Evolutionary conservation across 1,140 invertebrate species (phyloP).

Genomic region (Leptinotarsa undecemlineata): DNA sequence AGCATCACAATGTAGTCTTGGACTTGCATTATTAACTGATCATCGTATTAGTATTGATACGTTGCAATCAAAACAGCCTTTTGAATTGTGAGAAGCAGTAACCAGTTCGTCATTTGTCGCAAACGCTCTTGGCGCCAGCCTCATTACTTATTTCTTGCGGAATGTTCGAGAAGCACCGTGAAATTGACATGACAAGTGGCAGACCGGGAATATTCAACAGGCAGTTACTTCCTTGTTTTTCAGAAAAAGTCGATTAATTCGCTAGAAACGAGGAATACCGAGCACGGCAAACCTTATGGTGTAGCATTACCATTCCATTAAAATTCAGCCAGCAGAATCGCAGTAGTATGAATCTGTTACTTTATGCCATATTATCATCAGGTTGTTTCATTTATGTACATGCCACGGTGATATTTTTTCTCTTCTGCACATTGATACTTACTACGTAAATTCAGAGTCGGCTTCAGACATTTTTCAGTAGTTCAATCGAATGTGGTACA

Average conservation of each 20-base stretch:
- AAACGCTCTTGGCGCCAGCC: not conserved
- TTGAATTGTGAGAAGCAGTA: too few relatives aligned
- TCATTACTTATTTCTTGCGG: not conserved
- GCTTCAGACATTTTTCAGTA: too few relatives aligned
- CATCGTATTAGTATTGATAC: too few relatives aligned
- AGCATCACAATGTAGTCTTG: too few relatives aligned
- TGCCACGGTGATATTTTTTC: slow-evolving; percentile 19
- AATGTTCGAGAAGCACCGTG: not conserved
- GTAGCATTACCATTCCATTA: slow-evolving; percentile 23
- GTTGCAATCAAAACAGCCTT: too few relatives aligned
- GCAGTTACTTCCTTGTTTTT: not conserved
- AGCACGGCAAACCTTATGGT: slow-evolving; percentile 15
- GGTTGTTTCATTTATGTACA: slow-evolving; percentile 24
- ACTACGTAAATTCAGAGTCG: not conserved
- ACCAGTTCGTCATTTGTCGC: too few relatives aligned
- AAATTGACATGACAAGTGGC: not conserved
- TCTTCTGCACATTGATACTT: slow-evolving; percentile 18
- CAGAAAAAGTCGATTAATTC: slow-evolving; percentile 5
- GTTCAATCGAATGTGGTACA: too few relatives aligned
- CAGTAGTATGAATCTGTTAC: slow-evolving; percentile 24
- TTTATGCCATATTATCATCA: slow-evolving; percentile 25
- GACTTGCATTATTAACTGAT: too few relatives aligned
- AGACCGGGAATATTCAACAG: not conserved
- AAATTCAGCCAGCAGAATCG: slow-evolving; percentile 15
- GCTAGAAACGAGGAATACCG: too few relatives aligned